phyloP scores from a whole-genome alignment of 2,113 vertebrate genomes.

The Grantiella picta region DNA sequence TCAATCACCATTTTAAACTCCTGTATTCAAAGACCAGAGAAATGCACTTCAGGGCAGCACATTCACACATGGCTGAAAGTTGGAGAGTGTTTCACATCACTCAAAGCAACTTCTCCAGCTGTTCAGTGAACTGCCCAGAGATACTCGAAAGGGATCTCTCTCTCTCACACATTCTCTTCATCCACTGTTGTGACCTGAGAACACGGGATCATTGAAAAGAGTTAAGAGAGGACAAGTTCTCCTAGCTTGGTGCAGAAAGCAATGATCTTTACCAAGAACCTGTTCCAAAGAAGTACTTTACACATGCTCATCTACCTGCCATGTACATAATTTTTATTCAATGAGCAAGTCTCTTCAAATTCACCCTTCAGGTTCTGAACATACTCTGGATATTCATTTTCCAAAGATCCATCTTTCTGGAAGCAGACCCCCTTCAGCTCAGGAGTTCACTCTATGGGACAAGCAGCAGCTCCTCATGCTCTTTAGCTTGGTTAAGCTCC shows the following conservation, averaged over 20 bases:
- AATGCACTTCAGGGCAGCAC: neutral
- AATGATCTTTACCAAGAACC: neutral
- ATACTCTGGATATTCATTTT: neutral
- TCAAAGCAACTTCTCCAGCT: neutral
- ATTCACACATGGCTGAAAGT: neutral
- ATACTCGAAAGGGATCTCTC: neutral
- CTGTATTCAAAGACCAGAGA: neutral
- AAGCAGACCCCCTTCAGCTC: neutral
- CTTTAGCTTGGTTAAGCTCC: neutral
- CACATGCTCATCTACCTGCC: neutral
- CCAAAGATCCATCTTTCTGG: neutral
- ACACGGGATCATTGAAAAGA: accelerated
- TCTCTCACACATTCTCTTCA: neutral
- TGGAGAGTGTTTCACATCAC: neutral
- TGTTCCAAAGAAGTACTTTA: neutral
- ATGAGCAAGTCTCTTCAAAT: neutral
- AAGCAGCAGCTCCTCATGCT: neutral
- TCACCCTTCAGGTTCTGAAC: neutral
- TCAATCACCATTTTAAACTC: neutral
- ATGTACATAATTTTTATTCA: neutral
- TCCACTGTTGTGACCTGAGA: neutral
- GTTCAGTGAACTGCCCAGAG: neutral
- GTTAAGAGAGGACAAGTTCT: neutral
- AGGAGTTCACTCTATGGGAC: neutral
- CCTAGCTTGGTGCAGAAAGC: neutral